Evolutionary conservation across 1,140 invertebrate genomes (phyloP).

Genomic region (Stegodyphus mimosarum): DNA sequence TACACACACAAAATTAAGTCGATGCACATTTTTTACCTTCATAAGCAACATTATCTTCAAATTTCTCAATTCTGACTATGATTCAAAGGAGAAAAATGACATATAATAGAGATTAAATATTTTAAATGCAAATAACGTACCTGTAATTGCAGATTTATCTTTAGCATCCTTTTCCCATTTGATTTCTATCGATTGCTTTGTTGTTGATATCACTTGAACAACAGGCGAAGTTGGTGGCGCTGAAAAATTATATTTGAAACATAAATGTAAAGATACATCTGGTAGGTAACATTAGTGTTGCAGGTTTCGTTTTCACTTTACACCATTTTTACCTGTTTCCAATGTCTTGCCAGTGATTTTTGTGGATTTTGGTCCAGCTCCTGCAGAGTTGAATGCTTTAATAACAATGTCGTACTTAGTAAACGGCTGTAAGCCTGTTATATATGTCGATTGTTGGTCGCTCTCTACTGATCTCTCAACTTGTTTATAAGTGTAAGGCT

Average conservation of each 20-base stretch:
- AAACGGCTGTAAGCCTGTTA: slow-evolving; percentile 67
- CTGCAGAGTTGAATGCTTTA: slow-evolving; percentile 69
- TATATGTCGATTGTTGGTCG: slow-evolving; percentile 50
- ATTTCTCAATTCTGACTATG: too few species aligned
- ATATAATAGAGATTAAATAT: too few species aligned
- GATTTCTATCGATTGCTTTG: slow-evolving; percentile 55
- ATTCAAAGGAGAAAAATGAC: too few species aligned
- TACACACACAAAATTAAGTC: too few species aligned
- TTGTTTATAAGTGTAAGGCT: slow-evolving; percentile 65
- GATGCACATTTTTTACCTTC: too few species aligned
- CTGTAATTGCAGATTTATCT: slow-evolving; percentile 58
- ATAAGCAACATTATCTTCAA: too few species aligned
- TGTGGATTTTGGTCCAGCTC: slow-evolving; percentile 79
- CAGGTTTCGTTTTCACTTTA: too few species aligned
- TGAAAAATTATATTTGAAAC: not conserved
- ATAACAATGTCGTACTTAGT: slow-evolving; percentile 69
- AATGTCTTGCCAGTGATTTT: slow-evolving; percentile 80
- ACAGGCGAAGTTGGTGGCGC: slow-evolving; percentile 62
- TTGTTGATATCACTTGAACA: slow-evolving; percentile 27
- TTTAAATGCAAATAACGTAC: slow-evolving; percentile 7
- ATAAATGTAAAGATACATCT: too few species aligned
- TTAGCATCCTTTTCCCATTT: slow-evolving; percentile 63
- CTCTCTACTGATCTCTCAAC: slow-evolving; percentile 52
- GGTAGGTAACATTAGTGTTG: too few species aligned
- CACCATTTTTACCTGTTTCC: slow-evolving; percentile 68